Evolutionary conservation across 2,797 vertebrate species (phyloP).

Genomic region (Dendrocincla fuliginosa): DNA sequence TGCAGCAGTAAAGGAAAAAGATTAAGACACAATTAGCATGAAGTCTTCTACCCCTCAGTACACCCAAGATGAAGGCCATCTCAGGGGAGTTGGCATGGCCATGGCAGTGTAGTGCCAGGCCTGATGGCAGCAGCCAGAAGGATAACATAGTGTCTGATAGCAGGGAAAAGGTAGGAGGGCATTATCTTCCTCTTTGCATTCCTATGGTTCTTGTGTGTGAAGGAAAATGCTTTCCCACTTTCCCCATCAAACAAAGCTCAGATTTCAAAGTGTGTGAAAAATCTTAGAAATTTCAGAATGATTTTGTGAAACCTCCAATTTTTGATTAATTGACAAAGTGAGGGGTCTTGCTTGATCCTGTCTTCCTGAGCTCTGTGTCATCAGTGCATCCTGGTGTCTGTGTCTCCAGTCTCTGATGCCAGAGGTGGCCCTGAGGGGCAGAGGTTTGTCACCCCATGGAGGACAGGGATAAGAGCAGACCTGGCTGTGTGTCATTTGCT

Average conservation of each 20-base stretch:
- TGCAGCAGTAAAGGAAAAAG: background rate
- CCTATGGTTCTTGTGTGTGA: background rate
- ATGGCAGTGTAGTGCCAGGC: background rate
- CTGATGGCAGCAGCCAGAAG: background rate
- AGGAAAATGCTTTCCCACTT: background rate
- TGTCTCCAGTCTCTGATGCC: background rate
- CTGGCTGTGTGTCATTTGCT: background rate
- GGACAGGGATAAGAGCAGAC: background rate
- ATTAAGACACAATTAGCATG: background rate
- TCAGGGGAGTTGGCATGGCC: background rate
- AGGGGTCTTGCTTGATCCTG: background rate
- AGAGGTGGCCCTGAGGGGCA: background rate
- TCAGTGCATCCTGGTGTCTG: background rate
- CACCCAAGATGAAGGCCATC: background rate
- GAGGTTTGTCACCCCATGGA: rapidly evolving
- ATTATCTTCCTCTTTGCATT: background rate
- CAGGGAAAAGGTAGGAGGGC: background rate
- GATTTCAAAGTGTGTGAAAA: background rate
- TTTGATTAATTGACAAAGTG: background rate
- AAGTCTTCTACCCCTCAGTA: background rate
- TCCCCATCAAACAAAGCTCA: background rate
- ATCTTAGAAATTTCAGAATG: background rate
- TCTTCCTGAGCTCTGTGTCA: rapidly evolving
- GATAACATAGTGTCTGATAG: background rate
- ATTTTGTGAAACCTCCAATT: background rate